Evolutionary conservation across 2,888 invertebrate genomes (phyloP).

Genomic region (Calephelis perditalis): DNA sequence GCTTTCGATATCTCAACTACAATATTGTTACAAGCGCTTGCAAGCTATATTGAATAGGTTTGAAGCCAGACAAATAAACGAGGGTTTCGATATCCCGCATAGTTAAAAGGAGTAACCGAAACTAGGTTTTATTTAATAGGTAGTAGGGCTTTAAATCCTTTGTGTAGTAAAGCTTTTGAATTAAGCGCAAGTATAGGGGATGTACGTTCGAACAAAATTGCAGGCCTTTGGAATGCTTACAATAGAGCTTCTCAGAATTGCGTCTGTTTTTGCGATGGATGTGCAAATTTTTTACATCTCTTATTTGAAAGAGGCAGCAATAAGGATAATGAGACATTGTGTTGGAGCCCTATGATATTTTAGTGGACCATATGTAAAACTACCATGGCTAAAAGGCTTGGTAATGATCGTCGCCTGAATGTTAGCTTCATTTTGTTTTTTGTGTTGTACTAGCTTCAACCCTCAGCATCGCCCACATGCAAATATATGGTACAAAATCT

Average conservation of each 20-base stretch:
- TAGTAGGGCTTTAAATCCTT: conserved; percentile 28
- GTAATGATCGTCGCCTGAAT: too few relatives aligned
- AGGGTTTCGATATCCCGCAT: conserved; percentile 56
- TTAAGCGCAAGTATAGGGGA: conserved; percentile 67
- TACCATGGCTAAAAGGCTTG: too few relatives aligned
- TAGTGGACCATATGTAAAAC: too few relatives aligned
- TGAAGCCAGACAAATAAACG: conserved; percentile 59
- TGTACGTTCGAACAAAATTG: conserved; percentile 65
- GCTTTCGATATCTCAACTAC: conserved; percentile 35
- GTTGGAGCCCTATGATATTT: not conserved
- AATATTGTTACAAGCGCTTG: conserved; percentile 31
- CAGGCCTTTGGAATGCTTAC: conserved; percentile 63
- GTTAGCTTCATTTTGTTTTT: too few relatives aligned
- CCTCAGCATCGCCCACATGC: too few relatives aligned
- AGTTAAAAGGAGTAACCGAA: rapidly evolving
- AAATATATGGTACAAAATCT: too few relatives aligned
- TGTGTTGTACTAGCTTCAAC: too few relatives aligned
- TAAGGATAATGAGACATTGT: conserved; percentile 24
- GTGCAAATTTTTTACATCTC: conserved; percentile 60
- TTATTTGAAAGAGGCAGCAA: conserved; percentile 31
- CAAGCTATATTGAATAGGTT: conserved; percentile 49
- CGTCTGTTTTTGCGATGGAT: conserved; percentile 58
- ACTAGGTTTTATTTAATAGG: conserved; percentile 18
- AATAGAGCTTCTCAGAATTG: conserved; percentile 69
- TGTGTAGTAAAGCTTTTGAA: conserved; percentile 39